Evolutionary conservation across 2,113 vertebrate species (phyloP), one percentile per base, ranked within the genome.

Genomic region (Dasyurus viverrinus): DNA sequence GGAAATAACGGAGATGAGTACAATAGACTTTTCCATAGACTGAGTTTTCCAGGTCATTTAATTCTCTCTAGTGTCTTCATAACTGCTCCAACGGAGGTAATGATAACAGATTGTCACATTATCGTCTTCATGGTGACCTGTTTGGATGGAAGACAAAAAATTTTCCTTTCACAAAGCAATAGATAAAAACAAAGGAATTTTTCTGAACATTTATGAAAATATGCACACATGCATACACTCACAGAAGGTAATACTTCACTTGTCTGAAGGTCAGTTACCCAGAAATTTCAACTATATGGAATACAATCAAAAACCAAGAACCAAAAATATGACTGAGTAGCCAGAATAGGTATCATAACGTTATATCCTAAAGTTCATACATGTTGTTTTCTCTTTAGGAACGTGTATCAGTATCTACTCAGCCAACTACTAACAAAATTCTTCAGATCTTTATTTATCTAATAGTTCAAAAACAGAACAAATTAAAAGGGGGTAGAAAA

Each of bases 41-140:
- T 97, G 98, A 98, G 96, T 98, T 99, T 99, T 98, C 98, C 98
- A 97, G 98, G 97, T 98, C 98, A 98, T 98, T 98, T 98, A 98
- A 97, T 98, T 97, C 96, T 98, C 96, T 98, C 96, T 96, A 96
- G 93, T 98, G 93, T 98, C 97, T 98, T 98, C 97, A 97, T 94
- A 98, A 97, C 90, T 97, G 97, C 97, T 98, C 96, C 97, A 98
- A 96, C 96, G 97, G 95, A 98, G 95, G 97, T 98, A 98, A 98
- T 98, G 97, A 98, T 98, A 98, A 98, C 95, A 97, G 98, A 98
- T 98, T 98, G 98, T 97, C 94, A 98, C 96, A 98, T 98, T 98
- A 98, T 98, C 95, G 90, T 96, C 46, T 89, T 98, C 53, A 0
- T 97, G 84, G 97, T 98, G 97, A 98, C 97, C 96, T 98, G 95